Evolutionary conservation across 2,797 vertebrate genomes (phyloP).

Genomic region (Ceyx erithaca): DNA sequence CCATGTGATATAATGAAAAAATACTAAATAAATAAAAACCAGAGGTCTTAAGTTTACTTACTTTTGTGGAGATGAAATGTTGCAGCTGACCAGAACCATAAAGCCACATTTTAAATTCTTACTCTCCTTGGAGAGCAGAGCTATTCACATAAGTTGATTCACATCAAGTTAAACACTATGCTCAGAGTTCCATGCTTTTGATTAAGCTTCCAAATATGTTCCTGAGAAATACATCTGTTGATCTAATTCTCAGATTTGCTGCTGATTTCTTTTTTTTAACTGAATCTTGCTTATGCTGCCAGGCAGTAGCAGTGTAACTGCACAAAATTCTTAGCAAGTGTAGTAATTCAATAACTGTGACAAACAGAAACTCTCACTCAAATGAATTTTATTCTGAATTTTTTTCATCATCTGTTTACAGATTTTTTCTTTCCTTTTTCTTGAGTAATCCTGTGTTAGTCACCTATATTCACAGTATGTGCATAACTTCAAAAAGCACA

Average conservation of each 20-base stretch:
- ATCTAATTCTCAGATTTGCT: neutral
- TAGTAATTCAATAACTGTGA: neutral
- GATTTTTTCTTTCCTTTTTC: neutral
- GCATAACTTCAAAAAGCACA: neutral
- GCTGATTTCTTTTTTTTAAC: neutral
- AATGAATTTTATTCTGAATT: neutral
- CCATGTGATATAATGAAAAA: neutral
- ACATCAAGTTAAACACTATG: neutral
- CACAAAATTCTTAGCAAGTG: neutral
- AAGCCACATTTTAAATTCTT: neutral
- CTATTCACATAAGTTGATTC: neutral
- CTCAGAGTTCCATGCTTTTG: neutral
- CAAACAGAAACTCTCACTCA: neutral
- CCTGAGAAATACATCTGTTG: neutral
- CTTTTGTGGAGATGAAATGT: neutral
- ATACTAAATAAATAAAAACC: constrained; percentile 1
- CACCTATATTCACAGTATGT: neutral
- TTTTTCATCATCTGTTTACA: neutral
- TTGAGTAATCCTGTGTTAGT: neutral
- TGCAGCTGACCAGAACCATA: neutral
- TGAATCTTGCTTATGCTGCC: neutral
- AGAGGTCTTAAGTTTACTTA: too few relatives aligned
- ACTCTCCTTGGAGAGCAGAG: neutral
- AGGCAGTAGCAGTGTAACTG: neutral
- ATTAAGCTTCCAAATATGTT: neutral